A percentile compares a stretch with the other conserved stretches of the same genome.
These are phyloP conservation scores for Gallinago paraguaiae DNA, from an alignment of 2,113 vertebrate species.

Conservation along the genomic window DNA sequence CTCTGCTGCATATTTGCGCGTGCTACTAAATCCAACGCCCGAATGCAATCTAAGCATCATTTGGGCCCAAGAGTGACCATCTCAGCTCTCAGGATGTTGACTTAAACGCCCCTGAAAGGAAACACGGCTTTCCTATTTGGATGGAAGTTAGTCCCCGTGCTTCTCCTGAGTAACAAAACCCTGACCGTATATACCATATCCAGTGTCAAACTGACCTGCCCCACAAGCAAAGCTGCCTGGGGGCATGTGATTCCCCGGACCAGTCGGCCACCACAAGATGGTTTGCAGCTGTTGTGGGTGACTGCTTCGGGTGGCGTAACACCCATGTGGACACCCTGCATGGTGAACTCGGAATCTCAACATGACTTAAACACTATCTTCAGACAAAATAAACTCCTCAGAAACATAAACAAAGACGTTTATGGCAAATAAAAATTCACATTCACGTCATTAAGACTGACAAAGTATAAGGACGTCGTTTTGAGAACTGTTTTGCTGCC, in stretches of 20 bases:
- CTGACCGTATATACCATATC: background rate
- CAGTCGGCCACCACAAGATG: background rate
- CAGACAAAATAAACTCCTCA: background rate
- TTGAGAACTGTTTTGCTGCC: background rate
- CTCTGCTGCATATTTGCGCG: background rate
- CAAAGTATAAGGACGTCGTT: conserved; percentile 34
- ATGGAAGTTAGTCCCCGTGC: background rate
- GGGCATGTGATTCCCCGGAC: background rate
- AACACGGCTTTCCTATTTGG: rapidly evolving
- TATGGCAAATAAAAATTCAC: conserved; percentile 57
- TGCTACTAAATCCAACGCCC: background rate
- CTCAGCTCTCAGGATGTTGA: background rate
- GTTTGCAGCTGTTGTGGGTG: background rate
- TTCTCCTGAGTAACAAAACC: background rate
- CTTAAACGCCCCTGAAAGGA: background rate
- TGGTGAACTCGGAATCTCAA: background rate
- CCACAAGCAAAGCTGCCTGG: background rate
- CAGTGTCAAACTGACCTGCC: background rate
- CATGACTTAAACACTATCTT: background rate
- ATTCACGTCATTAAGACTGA: conserved; percentile 33
- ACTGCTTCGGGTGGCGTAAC: background rate
- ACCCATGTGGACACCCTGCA: background rate
- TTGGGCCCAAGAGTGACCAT: background rate
- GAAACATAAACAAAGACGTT: conserved; percentile 37
- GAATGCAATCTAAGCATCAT: background rate